Percentiles rank a stretch among this genome's conserved stretches.
Evolutionary conservation across 64 coral and sea anemone species (phyloP).

Genomic region (Acropora tenuis): DNA sequence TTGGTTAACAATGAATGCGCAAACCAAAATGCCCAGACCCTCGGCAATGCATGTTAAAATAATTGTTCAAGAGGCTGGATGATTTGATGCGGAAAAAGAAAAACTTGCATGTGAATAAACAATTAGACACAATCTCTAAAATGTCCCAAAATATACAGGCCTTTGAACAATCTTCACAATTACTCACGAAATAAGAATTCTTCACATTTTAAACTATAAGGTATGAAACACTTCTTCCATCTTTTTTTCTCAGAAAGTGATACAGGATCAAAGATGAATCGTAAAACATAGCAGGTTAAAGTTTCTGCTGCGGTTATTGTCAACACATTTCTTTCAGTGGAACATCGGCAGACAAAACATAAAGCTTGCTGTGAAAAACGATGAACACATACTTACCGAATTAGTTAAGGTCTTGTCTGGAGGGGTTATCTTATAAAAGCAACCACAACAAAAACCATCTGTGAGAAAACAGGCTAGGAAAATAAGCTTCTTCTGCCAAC

Average conservation of each 20-base stretch:
- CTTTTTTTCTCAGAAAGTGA: too few species aligned
- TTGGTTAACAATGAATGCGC: too few species aligned
- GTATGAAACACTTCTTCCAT: too few species aligned
- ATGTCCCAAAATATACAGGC: background rate
- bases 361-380: background rate
- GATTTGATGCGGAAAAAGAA: background rate
- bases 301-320: background rate
- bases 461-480: background rate
- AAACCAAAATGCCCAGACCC: background rate
- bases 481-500: background rate
- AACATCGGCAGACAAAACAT: background rate
- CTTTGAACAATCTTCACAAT: background rate
- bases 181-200: background rate
- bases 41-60: background rate
- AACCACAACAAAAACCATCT: background rate
- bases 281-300: background rate
- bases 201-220: background rate
- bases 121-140: background rate
- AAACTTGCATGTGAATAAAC: too few species aligned
- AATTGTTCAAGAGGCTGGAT: background rate
- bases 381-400: background rate
- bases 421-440: background rate
- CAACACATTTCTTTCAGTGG: background rate
- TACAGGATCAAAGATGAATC: too few species aligned
- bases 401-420: background rate